Conservation (phyloP, 2,888 invertebrate species). For the Nymphalis c-album region DNA sequence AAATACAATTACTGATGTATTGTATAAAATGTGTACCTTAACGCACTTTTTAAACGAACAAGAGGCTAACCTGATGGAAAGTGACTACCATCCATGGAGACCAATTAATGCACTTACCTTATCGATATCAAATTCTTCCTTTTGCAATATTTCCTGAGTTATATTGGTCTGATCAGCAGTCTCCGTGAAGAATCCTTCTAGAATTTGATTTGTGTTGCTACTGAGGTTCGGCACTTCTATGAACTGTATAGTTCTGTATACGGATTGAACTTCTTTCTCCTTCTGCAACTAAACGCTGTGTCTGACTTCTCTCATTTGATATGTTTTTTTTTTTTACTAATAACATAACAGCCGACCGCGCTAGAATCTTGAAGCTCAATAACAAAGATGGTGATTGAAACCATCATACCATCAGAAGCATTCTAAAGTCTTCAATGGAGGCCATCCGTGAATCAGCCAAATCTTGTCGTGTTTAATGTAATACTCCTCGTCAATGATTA, state of each 20-base stretch:
- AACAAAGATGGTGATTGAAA: too few relatives aligned
- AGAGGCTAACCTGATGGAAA: too few relatives aligned
- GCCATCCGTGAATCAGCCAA: too few relatives aligned
- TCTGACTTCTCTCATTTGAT: neutral
- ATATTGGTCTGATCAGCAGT: slow-evolving; percentile 41
- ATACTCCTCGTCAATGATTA: too few relatives aligned
- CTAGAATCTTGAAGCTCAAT: too few relatives aligned
- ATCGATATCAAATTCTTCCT: slow-evolving; percentile 49
- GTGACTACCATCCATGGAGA: too few relatives aligned
- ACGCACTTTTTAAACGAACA: too few relatives aligned
- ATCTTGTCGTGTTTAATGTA: too few relatives aligned
- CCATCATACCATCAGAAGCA: too few relatives aligned
- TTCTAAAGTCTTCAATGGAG: too few relatives aligned
- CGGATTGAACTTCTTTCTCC: slow-evolving; percentile 50
- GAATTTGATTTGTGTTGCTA: slow-evolving; percentile 52
- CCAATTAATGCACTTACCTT: slow-evolving; percentile 46
- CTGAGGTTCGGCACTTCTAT: slow-evolving; percentile 59
- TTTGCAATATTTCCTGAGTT: slow-evolving; percentile 43
- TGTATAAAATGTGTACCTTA: too few relatives aligned
- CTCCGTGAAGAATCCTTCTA: slow-evolving; percentile 66
- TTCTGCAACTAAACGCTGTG: slow-evolving; percentile 45
- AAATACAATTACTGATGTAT: neutral
- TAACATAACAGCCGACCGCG: neutral
- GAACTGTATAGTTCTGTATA: slow-evolving; percentile 54
- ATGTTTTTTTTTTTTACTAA: neutral